Evolutionary conservation across 2,113 vertebrate genomes (phyloP).

Genomic region (Labeo rohita): DNA sequence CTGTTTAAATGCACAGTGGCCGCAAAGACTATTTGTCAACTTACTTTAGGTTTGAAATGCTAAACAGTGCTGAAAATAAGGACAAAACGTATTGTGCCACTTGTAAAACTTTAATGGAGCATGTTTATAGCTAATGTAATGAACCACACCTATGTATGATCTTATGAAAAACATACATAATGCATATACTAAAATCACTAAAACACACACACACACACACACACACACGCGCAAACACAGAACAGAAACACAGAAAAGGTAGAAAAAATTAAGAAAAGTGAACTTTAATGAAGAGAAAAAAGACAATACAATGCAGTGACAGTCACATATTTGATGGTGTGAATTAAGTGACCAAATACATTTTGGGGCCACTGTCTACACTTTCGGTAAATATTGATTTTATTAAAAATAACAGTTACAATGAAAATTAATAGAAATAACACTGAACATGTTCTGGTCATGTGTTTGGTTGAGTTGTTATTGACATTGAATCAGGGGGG

Average conservation of each 20-base stretch:
- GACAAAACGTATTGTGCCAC: no score
- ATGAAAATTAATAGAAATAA: not conserved
- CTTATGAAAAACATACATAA: no score
- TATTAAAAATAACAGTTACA: not conserved
- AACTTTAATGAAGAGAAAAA: not conserved
- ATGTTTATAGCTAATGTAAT: no score
- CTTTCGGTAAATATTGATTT: not conserved
- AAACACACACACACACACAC: not conserved
- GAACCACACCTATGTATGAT: no score
- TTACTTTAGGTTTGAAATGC: not conserved
- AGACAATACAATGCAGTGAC: not conserved
- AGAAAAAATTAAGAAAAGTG: no score
- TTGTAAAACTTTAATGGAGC: no score
- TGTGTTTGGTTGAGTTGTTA: not conserved
- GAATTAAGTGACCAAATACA: not conserved
- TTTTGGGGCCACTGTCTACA: not conserved
- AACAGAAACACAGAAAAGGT: not conserved
- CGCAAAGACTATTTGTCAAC: not conserved
- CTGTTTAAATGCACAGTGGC: not conserved
- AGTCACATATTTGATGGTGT: not conserved
- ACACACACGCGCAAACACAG: no score
- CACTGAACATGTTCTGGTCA: not conserved
- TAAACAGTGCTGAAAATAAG: no score
- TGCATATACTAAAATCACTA: not conserved
- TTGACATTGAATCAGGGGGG: slow-evolving; percentile 81